Evolutionary conservation across 2,888 invertebrate species (phyloP), one percentile per base, ranked within the genome.

Genomic region (Galerucella calmariensis): DNA sequence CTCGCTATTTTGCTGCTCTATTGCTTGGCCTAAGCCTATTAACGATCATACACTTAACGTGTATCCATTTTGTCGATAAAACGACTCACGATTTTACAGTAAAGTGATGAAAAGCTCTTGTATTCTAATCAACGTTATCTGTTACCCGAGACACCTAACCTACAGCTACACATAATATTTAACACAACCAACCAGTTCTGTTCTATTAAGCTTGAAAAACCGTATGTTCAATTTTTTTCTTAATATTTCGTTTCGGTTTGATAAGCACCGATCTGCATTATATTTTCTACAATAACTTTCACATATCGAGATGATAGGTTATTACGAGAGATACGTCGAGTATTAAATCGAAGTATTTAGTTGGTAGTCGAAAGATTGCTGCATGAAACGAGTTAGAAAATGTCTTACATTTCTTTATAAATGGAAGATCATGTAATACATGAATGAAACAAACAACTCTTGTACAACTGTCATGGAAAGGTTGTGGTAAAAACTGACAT

Each of bases 221-320:
- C 56, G 9, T 56, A 20, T 16, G 56, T 56, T 56, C n/a, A 10
- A 16, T 56, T 56, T 1, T 20, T 20, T 56, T 16, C 20, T 11
- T 14, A 51, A 51, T 51, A 14, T 8, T 51, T 56, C 16, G 56
- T 56, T 56, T 10, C 56, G 56, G 56, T 56, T 56, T 56, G 16
- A 16, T 56, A 10, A 56, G 11, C 56, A 56, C 9, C n/a, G 51
- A n/a, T 51, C 14, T 51, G 51, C n/a, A 51, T 51, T 41, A 41
- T 20, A 20, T 56, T 56, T 56, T 56, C 16, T 56, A 56, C 20
- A 16, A 56, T 20, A 56, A 56, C 56, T 56, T 56, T 56, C 56
- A 56, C 56, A 16, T 10, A n/a, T 20, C 1, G 56, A 56, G 56
- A 56, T 10, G 16, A 56, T 56, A 20, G 10, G 16, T 16, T 56